Conservation (phyloP, 2,113 vertebrate genomes). For the Microcebus ravelobensis region DNA sequence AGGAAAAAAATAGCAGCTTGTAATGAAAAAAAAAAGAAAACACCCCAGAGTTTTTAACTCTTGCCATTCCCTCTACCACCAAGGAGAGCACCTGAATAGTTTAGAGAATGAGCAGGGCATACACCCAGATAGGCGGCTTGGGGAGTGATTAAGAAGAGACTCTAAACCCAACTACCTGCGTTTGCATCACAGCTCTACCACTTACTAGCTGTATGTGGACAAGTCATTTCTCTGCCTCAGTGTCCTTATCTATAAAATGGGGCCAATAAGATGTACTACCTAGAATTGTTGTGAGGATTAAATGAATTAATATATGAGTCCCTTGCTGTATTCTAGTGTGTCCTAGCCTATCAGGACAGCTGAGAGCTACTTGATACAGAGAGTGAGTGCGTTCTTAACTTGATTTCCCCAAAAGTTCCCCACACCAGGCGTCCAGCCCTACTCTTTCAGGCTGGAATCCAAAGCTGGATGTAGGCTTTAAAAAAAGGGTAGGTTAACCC, state of each 20-base stretch:
- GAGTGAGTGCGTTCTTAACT: neutral
- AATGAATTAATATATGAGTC: neutral
- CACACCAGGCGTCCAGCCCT: neutral
- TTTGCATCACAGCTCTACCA: neutral
- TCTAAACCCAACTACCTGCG: neutral
- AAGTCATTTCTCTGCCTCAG: neutral
- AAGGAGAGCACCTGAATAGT: neutral
- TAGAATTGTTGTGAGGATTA: neutral
- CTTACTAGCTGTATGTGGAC: neutral
- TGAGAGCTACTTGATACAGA: neutral
- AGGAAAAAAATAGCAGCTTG: neutral
- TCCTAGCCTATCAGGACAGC: neutral
- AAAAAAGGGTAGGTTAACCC: neutral
- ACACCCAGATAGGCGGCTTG: neutral
- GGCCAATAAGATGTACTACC: neutral
- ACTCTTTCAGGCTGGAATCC: neutral
- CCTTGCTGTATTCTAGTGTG: neutral
- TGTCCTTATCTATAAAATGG: conserved; percentile 18
- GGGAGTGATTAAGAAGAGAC: neutral
- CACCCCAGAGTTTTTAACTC: neutral
- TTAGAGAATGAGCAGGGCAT: neutral
- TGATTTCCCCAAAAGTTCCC: neutral
- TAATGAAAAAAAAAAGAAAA: neutral
- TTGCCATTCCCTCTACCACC: neutral
- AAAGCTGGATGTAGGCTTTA: conserved; percentile 1